Conservation (phyloP, 1,140 invertebrate genomes). For the Chymomyza costata region DNA sequence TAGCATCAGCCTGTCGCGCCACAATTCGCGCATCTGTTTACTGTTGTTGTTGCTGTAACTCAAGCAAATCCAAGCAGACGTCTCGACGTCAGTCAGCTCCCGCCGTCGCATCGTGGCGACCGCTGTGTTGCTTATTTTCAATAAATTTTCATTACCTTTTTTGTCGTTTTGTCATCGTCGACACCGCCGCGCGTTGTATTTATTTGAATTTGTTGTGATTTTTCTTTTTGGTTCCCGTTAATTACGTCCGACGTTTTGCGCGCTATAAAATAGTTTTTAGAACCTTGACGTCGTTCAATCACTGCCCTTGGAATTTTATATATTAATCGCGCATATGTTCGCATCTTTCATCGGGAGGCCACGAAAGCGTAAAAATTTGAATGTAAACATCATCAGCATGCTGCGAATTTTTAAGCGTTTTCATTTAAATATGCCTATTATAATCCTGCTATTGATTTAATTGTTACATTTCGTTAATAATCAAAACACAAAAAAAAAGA, state of each 20-base stretch:
- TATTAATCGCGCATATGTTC: conserved; percentile 33
- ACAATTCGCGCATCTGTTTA: conserved; percentile 47
- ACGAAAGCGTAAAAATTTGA: conserved; percentile 4
- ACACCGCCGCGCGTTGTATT: background rate
- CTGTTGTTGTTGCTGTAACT: conserved; percentile 55
- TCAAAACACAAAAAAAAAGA: too few species aligned
- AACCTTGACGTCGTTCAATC: conserved; percentile 36
- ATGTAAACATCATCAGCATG: conserved; percentile 20
- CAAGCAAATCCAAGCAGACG: conserved; percentile 65
- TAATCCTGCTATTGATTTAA: too few species aligned
- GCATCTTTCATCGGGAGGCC: too few species aligned
- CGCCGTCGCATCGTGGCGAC: conserved; percentile 15
- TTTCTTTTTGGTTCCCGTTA: conserved; percentile 39
- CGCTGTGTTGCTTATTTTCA: conserved; percentile 41
- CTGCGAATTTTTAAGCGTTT: too few species aligned
- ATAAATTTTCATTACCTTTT: conserved; percentile 69
- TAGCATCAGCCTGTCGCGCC: conserved; percentile 36
- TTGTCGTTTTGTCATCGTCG: conserved; percentile 45
- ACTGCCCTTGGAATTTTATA: conserved; percentile 44
- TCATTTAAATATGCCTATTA: too few species aligned
- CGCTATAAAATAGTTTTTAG: conserved; percentile 60
- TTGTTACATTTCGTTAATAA: too few species aligned
- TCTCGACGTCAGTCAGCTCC: conserved; percentile 52
- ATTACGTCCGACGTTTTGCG: conserved; percentile 13
- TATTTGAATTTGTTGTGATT: conserved; percentile 37